Evolutionary conservation across 2,888 invertebrate species (phyloP), one percentile per base, ranked within the genome.

Genomic region (Drosophila engyochracea): DNA sequence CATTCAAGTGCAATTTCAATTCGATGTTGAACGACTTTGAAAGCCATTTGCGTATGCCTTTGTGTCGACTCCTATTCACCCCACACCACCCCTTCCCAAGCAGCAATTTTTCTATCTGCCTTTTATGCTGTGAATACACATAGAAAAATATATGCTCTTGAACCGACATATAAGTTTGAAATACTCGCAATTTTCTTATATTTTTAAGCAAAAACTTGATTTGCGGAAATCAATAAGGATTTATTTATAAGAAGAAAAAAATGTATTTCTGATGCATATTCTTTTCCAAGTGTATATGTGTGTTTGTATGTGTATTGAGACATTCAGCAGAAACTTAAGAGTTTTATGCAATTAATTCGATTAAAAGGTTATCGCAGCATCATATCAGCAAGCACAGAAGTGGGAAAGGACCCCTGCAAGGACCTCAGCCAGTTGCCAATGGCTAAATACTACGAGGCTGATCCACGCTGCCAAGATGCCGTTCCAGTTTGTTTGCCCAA

Each of bases 301-400:
- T 37, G 12, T 54, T 0, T 41, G 16, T 54, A 0, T 55, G 28
- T 12, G 12, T 49, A 70, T 74, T 68, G 51, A 79, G 71, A 71
- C 65, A 78, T 75, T 62, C 57, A 65, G 49, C 65, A 47, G 33
- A 65, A 62, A 69, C 57, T 71, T 66, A 35, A 64, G 69, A 78
- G 77, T 78, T 76, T 71, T 80, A 67, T 78, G 78, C 83, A 87
- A 87, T 87, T 85, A 85, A 85, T 79, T 87, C 78, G 88, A 85
- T 87, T 85, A 87, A 85, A 82, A 65, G 76, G 74, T 66, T 70
- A 70, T 71, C 68, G 70, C 64, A 61, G 58, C 74, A 33, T 39
- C 65, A 10, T 30, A 55, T 37, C 44, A 39, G 54, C 58, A 41
- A 22, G 35, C 54, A 47, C 16, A 37, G 52, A 47, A 72, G 39